Conservation (phyloP, 2,888 invertebrate species). For the Craniophora ligustri region DNA sequence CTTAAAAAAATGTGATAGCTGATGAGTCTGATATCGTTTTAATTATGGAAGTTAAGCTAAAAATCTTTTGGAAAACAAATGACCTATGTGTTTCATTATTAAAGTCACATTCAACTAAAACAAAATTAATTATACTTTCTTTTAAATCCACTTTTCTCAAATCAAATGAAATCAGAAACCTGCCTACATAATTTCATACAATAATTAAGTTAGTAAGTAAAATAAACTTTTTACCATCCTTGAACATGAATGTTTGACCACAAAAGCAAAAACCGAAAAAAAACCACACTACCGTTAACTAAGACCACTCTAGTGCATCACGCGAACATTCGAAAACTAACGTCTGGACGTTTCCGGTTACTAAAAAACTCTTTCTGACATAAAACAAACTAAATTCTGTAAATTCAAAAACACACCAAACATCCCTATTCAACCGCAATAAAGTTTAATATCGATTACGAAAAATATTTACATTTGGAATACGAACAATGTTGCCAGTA, state of each 20-base stretch:
- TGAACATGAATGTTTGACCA: slow-evolving; percentile 29
- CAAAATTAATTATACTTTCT: too few relatives aligned
- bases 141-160: too few relatives aligned
- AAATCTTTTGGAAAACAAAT: slow-evolving; percentile 7
- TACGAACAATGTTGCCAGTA: slow-evolving; percentile 45
- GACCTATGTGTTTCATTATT: neutral
- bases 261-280: slow-evolving; percentile 35
- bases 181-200: too few relatives aligned
- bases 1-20: slow-evolving; percentile 20
- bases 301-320: slow-evolving; percentile 64
- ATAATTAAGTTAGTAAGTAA: neutral
- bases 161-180: too few relatives aligned
- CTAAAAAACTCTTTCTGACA: slow-evolving; percentile 73
- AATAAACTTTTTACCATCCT: slow-evolving; percentile 8
- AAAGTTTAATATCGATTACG: slow-evolving; percentile 41
- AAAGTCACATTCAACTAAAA: too few relatives aligned
- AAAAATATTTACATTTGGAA: slow-evolving; percentile 6
- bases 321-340: slow-evolving; percentile 75
- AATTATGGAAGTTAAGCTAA: slow-evolving; percentile 4
- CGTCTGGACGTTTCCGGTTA: slow-evolving; percentile 81
- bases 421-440: slow-evolving; percentile 32
- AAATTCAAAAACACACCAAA: slow-evolving; percentile 10
- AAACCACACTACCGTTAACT: slow-evolving; percentile 60
- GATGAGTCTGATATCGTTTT: slow-evolving; percentile 17
- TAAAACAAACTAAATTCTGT: slow-evolving; percentile 57